A percentile compares a stretch with the other conserved stretches of the same genome.
These are phyloP conservation scores for Poeciliopsis infans DNA, from an alignment of 2,797 vertebrate genomes.

Conservation along the genomic window DNA sequence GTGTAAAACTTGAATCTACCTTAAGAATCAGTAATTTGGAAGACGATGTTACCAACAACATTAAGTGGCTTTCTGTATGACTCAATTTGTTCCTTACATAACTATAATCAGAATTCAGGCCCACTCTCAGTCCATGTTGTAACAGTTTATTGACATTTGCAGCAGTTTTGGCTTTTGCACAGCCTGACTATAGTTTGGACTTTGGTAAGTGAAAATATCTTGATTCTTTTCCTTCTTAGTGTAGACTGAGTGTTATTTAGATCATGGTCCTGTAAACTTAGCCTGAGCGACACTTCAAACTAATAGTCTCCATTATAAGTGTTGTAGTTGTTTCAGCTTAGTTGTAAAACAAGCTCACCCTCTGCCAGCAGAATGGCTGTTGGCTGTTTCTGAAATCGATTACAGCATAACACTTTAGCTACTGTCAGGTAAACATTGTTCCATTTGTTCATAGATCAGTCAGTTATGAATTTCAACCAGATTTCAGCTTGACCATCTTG, in stretches of 20 bases:
- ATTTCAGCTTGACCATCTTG: not conserved
- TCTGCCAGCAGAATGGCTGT: not conserved
- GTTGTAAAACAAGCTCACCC: not conserved
- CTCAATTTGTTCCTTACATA: not conserved
- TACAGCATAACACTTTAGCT: not conserved
- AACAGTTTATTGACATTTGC: constrained; percentile 1
- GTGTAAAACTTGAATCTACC: not conserved
- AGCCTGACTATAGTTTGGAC: not conserved
- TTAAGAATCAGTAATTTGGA: not conserved
- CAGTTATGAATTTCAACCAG: not conserved
- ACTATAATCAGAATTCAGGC: not conserved
- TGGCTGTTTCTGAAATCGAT: not conserved
- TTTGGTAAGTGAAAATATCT: not conserved
- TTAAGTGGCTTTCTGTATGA: not conserved
- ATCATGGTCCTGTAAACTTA: not conserved
- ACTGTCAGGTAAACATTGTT: not conserved
- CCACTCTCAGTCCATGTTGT: not conserved
- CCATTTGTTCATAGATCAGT: not conserved
- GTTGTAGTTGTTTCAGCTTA: not conserved
- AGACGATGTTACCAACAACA: not conserved
- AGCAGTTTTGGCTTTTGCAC: not conserved
- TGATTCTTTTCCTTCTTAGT: not conserved
- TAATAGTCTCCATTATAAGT: not conserved
- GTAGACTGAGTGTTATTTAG: not conserved
- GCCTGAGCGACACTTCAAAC: not conserved